Evolutionary conservation across 2,113 vertebrate species (phyloP).

Genomic region (Aix galericulata): DNA sequence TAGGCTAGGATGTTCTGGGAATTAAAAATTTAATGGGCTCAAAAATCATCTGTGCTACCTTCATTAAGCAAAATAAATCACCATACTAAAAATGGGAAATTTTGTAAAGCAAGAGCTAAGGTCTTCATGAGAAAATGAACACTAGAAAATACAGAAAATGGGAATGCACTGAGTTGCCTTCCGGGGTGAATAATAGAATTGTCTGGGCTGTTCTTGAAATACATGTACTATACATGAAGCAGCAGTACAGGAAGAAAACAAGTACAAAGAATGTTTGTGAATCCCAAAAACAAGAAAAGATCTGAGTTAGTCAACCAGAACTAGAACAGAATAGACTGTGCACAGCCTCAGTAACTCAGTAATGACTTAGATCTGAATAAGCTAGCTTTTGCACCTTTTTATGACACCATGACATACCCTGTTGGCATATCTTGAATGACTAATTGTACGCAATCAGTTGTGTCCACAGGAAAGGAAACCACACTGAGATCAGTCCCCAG

Average conservation of each 20-base stretch:
- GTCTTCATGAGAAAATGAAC: not conserved
- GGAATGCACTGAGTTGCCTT: not conserved
- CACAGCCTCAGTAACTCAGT: not conserved
- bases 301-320: not conserved
- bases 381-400: not conserved
- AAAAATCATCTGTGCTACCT: not conserved
- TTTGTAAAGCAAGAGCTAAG: not conserved
- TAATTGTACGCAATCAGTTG: not conserved
- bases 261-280: not conserved
- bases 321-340: not conserved
- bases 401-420: not conserved
- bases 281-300: not conserved
- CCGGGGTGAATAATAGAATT: slow-evolving; percentile 8
- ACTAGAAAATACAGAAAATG: not conserved
- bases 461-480: not conserved
- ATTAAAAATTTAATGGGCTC: slow-evolving; percentile 42
- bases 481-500: not conserved
- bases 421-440: not conserved
- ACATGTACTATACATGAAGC: not conserved
- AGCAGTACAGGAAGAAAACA: not conserved
- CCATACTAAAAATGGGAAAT: not conserved
- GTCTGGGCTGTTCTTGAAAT: not conserved
- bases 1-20: not conserved
- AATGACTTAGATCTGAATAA: not conserved
- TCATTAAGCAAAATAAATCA: slow-evolving; percentile 12